Evolutionary conservation across 2,797 vertebrate genomes (phyloP).

Genomic region (Xerus rutilus): DNA sequence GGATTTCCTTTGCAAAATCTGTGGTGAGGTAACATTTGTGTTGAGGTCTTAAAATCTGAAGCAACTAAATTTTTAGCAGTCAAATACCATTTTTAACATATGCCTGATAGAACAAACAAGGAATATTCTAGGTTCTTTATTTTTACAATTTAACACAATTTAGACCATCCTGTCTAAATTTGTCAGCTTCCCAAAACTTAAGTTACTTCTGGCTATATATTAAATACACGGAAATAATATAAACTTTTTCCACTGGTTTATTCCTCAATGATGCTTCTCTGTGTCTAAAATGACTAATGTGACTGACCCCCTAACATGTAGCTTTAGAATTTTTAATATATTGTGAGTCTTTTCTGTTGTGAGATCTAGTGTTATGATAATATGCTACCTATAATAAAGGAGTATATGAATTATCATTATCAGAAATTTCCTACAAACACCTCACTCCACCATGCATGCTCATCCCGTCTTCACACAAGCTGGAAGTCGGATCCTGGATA

Average conservation of each 20-base stretch:
- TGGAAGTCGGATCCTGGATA: neutral
- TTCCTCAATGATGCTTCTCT: neutral
- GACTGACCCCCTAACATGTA: neutral
- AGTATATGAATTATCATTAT: neutral
- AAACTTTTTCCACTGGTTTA: neutral
- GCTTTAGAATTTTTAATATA: neutral
- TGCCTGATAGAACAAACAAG: neutral
- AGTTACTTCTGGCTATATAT: neutral
- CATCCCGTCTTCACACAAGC: neutral
- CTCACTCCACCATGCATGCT: neutral
- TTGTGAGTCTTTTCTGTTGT: neutral
- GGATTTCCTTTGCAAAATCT: conserved; percentile 57
- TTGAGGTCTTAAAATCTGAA: conserved; percentile 58
- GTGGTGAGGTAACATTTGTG: neutral
- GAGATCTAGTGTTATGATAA: neutral
- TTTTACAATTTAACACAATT: neutral
- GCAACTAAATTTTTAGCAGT: conserved; percentile 42
- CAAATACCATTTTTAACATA: conserved; percentile 45
- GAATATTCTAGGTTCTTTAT: neutral
- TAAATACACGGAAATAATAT: neutral
- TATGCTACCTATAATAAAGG: neutral
- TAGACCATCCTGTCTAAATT: neutral
- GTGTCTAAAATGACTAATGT: neutral
- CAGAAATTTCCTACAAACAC: neutral
- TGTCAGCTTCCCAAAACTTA: neutral